These are phyloP conservation scores for Chironomus tentans DNA, from an alignment of 2,888 invertebrate species.

Conservation along the genomic window DNA sequence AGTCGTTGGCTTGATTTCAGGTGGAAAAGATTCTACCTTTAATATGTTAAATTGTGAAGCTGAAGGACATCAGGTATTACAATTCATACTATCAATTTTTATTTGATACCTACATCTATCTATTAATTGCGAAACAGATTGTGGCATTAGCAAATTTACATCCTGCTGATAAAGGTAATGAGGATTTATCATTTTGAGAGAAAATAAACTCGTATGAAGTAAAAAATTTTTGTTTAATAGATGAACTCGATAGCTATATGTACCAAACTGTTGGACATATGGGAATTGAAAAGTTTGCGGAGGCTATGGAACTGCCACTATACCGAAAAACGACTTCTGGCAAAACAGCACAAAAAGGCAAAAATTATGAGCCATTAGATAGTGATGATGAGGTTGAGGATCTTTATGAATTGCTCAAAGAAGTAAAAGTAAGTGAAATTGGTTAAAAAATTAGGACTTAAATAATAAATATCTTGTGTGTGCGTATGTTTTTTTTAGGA, in stretches of 20 bases:
- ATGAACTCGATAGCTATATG: slow-evolving; percentile 96
- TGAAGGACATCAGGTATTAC: slow-evolving; percentile 65
- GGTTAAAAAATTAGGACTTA: background rate
- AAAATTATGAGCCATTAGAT: slow-evolving; percentile 68
- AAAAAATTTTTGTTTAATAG: slow-evolving; percentile 44
- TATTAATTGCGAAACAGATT: slow-evolving; percentile 42
- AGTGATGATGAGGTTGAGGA: slow-evolving; percentile 94
- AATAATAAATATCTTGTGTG: too few species aligned
- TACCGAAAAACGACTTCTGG: slow-evolving; percentile 80
- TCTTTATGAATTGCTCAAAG: slow-evolving; percentile 67
- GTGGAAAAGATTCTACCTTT: slow-evolving; percentile 99
- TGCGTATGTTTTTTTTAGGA: slow-evolving; percentile 37
- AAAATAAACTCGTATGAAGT: too few species aligned
- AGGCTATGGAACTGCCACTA: slow-evolving; percentile 88
- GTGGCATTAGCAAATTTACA: slow-evolving; percentile 93
- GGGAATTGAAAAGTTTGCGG: slow-evolving; percentile 82
- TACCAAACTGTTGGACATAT: slow-evolving; percentile 98
- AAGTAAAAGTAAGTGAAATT: slow-evolving; percentile 33
- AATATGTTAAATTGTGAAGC: slow-evolving; percentile 97
- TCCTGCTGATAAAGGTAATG: slow-evolving; percentile 69
- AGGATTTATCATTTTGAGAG: background rate
- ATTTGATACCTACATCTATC: background rate
- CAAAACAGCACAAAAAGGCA: slow-evolving; percentile 66
- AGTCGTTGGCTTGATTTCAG: slow-evolving; percentile 85
- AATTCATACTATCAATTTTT: background rate